Base-by-base conservation (phyloP, 2,113 vertebrate genomes). In the Ptilorrhoa leucosticta region DNA sequence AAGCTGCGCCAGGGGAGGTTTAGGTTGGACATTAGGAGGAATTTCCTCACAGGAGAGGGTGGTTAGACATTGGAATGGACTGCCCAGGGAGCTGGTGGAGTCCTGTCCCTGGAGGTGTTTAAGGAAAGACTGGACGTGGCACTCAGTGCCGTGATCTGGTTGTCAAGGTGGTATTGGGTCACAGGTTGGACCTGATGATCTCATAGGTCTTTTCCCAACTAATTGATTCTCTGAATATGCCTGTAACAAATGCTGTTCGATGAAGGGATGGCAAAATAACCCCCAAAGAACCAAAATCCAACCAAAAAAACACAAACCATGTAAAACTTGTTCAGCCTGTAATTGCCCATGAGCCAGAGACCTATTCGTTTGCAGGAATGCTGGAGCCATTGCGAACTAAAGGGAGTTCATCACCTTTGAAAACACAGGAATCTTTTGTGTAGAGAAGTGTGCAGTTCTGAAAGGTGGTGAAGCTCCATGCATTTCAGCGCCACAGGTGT, bases 381-480 rank as follows among this genome's bases (percentile, higher is more conserved):
- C 17, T 27, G 45, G 47, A 58, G 70, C 27, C 15, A 2, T 14
- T 23, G 51, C 0, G 0, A 31, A 2, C 31, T 40, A 3, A 3
- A 27, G 19, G 47, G 30, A 64, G 35, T 48, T 53, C 15, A 10
- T 39, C 70, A 3, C 45, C 60, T 81, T 35, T 31, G 30, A 40
- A 75, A 79, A 11, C 28, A 18, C 2, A 0, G 14, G 7, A 33
- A 14, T 50, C 42, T 35, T 65, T 28, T 15, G 13, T 35, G 1
- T 9, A 10, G 40, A 33, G 44, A 6, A 9, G 23, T 1, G 15
- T 65, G 50, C 9, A 30, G 21, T 14, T 11, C 30, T 17, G 31
- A 22, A 14, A 66, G 33, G 33, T 10, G 35, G 15, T 48, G 42
- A 50, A 42, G 33, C 10, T 45, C 24, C 5, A 1, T 30, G 5